These are phyloP conservation scores for Drosophila borealis DNA, from an alignment of 2,888 invertebrate genomes.

Conservation along the genomic window DNA sequence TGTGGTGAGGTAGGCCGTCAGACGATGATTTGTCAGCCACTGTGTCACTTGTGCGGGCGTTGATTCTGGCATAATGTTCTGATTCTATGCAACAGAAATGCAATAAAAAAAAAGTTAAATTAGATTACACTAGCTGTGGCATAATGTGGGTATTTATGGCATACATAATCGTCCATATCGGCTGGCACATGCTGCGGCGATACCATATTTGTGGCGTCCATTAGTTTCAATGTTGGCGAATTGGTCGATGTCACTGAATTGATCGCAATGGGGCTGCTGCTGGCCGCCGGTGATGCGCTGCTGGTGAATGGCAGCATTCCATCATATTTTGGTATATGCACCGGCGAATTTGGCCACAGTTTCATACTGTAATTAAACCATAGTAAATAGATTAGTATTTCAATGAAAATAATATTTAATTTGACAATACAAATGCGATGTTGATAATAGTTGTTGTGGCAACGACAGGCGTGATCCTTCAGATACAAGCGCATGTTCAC, in stretches of 20 bases:
- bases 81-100: conserved; percentile 79
- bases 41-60: conserved; percentile 90
- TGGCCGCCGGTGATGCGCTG: conserved; percentile 80
- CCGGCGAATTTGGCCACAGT: conserved; percentile 85
- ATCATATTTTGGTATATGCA: conserved; percentile 85
- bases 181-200: conserved; percentile 82
- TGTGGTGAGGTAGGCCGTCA: conserved; percentile 90
- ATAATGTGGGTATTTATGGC: conserved; percentile 25
- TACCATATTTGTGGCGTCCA: conserved; percentile 84
- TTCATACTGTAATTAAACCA: conserved; percentile 80
- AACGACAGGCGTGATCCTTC: conserved; percentile 66
- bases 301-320: conserved; percentile 82
- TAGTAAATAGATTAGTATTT: background rate
- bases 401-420: too few relatives aligned
- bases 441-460: conserved; percentile 28
- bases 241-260: conserved; percentile 85
- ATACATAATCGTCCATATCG: conserved; percentile 84
- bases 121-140: conserved; percentile 9
- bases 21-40: conserved; percentile 93
- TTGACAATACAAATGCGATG: conserved; percentile 51
- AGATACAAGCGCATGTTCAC: conserved; percentile 74
- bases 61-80: conserved; percentile 88
- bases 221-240: conserved; percentile 84
- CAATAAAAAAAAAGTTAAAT: conserved; percentile 6
- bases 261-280: conserved; percentile 84